Evolutionary conservation across 2,113 vertebrate genomes (phyloP).

Genomic region (Hypomesus transpacificus): DNA sequence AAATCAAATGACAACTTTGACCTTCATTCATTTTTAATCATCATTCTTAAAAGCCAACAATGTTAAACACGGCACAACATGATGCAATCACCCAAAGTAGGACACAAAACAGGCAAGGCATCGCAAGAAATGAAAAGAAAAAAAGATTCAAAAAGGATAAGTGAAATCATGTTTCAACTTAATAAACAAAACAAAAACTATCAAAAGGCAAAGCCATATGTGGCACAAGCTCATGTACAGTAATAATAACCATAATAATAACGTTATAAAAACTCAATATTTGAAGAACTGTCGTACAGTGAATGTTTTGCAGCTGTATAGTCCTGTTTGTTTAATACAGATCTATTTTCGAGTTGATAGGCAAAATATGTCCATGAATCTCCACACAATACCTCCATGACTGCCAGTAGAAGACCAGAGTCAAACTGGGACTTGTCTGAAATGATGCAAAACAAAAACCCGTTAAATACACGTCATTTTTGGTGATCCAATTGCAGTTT

Average conservation of each 20-base stretch:
- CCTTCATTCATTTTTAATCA: slow-evolving; percentile 56
- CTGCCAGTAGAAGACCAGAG: slow-evolving; percentile 39
- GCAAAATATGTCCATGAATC: slow-evolving; percentile 43
- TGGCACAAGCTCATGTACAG: slow-evolving; percentile 10
- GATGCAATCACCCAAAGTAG: slow-evolving; percentile 54
- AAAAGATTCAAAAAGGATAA: slow-evolving; percentile 29
- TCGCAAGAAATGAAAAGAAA: slow-evolving; percentile 46
- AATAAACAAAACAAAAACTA: slow-evolving; percentile 49
- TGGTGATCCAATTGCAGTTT: not conserved
- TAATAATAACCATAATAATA: slow-evolving; percentile 37
- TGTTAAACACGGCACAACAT: slow-evolving; percentile 53
- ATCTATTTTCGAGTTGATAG: slow-evolving; percentile 34
- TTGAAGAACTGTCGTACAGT: slow-evolving; percentile 65
- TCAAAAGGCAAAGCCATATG: slow-evolving; percentile 39
- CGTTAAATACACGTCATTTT: not conserved
- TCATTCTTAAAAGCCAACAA: slow-evolving; percentile 52
- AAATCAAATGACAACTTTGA: not conserved
- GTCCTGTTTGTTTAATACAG: slow-evolving; percentile 19
- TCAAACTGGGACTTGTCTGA: slow-evolving; percentile 22
- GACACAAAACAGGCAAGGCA: slow-evolving; percentile 44
- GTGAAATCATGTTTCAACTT: slow-evolving; percentile 38
- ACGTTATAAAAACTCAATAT: slow-evolving; percentile 59
- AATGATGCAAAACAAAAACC: not conserved
- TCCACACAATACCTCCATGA: slow-evolving; percentile 45
- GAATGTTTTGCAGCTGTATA: slow-evolving; percentile 31